Percentiles rank a stretch among this genome's conserved stretches.
These are phyloP conservation scores for Phengaris arion DNA, from an alignment of 2,888 invertebrate species.

Conservation along the genomic window DNA sequence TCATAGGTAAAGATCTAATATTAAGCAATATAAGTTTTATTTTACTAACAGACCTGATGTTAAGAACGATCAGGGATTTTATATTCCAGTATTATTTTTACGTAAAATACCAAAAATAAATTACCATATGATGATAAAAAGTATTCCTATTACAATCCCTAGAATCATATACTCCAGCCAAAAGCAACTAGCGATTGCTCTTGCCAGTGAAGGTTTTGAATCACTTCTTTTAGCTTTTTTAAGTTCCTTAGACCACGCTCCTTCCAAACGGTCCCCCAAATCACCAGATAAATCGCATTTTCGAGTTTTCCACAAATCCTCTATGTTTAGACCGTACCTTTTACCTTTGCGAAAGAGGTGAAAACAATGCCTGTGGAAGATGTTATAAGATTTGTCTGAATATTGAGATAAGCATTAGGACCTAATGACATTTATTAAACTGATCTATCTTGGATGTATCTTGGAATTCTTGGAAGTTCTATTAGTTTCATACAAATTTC, in stretches of 20 bases:
- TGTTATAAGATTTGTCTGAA: not conserved
- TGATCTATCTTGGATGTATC: no score
- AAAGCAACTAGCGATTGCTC: slow-evolving; percentile 80
- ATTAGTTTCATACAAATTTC: no score
- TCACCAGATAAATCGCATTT: slow-evolving; percentile 80
- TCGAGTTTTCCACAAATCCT: slow-evolving; percentile 44
- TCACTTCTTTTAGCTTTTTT: slow-evolving; percentile 63
- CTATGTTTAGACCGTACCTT: slow-evolving; percentile 19
- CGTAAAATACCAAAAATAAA: not conserved
- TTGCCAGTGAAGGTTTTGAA: slow-evolving; percentile 78
- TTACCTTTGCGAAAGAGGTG: slow-evolving; percentile 23
- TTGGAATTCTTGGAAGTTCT: no score
- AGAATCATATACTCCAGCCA: slow-evolving; percentile 78
- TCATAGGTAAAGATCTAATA: no score
- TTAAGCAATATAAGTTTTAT: not conserved
- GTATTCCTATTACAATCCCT: slow-evolving; percentile 77
- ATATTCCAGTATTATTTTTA: not conserved
- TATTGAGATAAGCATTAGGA: no score
- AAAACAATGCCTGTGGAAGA: slow-evolving; percentile 54
- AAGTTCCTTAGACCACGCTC: slow-evolving; percentile 82
- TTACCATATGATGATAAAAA: slow-evolving; percentile 79
- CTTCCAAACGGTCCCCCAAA: slow-evolving; percentile 82
- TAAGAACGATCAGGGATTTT: not conserved
- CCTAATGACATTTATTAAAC: no score
- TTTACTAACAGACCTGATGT: not conserved